phyloP scores from a whole-genome alignment of 2,888 invertebrate species.

The Schizaphis graminum region DNA sequence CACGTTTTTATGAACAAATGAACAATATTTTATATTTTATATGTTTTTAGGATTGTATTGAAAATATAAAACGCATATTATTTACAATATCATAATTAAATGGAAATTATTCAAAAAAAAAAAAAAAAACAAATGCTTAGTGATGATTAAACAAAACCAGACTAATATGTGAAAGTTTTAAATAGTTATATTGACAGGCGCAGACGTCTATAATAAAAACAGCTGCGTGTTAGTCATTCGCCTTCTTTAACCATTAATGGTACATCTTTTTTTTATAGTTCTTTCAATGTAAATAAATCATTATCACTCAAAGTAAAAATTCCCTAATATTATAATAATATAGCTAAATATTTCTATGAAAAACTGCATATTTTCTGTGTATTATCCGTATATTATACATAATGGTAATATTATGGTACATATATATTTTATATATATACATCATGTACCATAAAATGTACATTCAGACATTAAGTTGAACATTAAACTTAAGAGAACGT shows the following conservation, averaged over 20 bases:
- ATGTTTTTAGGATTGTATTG: not conserved
- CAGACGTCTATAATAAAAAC: slow-evolving; percentile 2
- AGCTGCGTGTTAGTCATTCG: not conserved
- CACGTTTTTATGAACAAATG: not conserved
- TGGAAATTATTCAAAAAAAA: not conserved
- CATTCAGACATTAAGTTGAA: not conserved
- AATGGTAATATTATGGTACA: not conserved
- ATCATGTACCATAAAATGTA: not conserved
- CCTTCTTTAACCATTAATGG: slow-evolving; percentile 3
- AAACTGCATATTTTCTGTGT: not conserved
- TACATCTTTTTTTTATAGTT: slow-evolving; percentile 7
- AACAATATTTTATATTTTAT: not conserved
- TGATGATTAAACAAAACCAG: slow-evolving; percentile 40
- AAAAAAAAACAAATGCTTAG: not conserved
- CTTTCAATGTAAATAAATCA: not conserved
- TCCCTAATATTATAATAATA: not conserved
- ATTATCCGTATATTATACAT: too few relatives aligned
- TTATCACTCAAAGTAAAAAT: not conserved
- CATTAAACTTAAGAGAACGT: not conserved
- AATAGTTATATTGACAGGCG: slow-evolving; percentile 10
- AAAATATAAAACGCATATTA: not conserved
- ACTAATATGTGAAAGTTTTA: slow-evolving; percentile 43
- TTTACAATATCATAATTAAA: not conserved
- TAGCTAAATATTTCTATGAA: not conserved
- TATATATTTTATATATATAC: not conserved